A percentile compares a stretch with the other conserved stretches of the same genome.
These are phyloP conservation scores for Anseranas semipalmata DNA, from an alignment of 2,113 vertebrate genomes.

Conservation along the genomic window DNA sequence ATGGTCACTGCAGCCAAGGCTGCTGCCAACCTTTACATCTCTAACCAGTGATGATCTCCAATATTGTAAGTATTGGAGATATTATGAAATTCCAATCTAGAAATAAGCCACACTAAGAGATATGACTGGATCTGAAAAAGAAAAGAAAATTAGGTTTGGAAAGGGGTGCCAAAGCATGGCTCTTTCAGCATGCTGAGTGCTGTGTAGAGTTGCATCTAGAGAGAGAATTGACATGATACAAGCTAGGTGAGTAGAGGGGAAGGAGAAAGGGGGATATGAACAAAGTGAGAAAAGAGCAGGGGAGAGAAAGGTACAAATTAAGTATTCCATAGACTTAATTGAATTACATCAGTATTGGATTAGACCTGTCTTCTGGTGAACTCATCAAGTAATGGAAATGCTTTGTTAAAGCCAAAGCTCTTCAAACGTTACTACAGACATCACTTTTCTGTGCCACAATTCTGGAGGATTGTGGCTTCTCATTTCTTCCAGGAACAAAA, in stretches of 20 bases:
- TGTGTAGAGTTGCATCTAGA: neutral
- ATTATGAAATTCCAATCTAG: neutral
- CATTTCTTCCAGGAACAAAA: neutral
- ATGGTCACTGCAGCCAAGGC: no score
- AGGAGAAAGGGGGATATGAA: neutral
- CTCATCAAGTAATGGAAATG: conserved; percentile 4
- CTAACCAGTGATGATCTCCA: no score
- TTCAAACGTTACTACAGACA: neutral
- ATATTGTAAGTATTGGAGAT: no score
- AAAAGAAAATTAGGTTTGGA: neutral
- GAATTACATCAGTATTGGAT: neutral
- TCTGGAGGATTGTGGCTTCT: neutral
- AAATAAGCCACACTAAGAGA: neutral
- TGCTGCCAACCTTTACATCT: no score
- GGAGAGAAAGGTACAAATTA: neutral
- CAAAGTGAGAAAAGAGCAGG: neutral
- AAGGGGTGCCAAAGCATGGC: rapidly evolving
- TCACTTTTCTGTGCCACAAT: neutral
- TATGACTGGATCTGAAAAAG: neutral
- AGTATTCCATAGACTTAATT: neutral
- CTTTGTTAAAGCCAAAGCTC: neutral
- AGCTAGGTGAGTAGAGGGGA: neutral
- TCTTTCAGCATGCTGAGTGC: neutral
- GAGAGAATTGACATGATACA: neutral
- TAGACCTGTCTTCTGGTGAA: neutral